Conservation (phyloP, 2,888 invertebrate genomes). For the Cheiracanthium punctorium region DNA sequence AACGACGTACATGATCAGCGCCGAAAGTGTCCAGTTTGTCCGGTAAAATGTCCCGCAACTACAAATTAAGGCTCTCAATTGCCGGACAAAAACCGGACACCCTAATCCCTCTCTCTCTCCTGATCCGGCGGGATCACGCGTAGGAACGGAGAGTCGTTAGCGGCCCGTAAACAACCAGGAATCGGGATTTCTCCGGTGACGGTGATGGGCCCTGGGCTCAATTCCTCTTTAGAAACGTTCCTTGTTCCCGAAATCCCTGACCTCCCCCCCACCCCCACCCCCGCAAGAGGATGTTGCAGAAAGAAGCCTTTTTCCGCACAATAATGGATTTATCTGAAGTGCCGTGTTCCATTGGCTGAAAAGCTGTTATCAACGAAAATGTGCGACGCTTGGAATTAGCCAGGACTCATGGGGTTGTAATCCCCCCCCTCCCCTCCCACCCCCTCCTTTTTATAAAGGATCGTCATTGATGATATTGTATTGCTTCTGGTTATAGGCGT, state of each 20-base stretch:
- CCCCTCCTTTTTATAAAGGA: too few relatives aligned
- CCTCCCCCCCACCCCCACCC: background rate
- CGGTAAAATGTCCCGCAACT: conserved; percentile 44
- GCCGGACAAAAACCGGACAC: conserved; percentile 13
- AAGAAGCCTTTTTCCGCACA: background rate
- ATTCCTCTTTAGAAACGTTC: background rate
- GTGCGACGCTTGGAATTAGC: background rate
- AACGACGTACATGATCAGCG: conserved; percentile 47
- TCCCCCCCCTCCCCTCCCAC: too few relatives aligned
- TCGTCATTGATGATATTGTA: too few relatives aligned
- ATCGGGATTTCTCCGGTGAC: conserved; percentile 25
- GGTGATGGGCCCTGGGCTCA: conserved; percentile 15
- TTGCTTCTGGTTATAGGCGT: too few relatives aligned
- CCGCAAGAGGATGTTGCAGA: background rate
- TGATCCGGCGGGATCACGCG: background rate
- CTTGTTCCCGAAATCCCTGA: background rate
- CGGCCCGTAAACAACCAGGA: conserved; percentile 49
- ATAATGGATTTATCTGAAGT: conserved; percentile 12
- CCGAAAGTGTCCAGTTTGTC: conserved; percentile 52
- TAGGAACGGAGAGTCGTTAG: conserved; percentile 17
- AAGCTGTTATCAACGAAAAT: background rate
- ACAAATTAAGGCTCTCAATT: conserved; percentile 58
- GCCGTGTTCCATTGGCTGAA: background rate
- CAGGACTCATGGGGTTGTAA: background rate
- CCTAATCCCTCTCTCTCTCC: background rate